These are phyloP conservation scores for Tubiluchus corallicola DNA, from an alignment of 2,888 invertebrate species.

Conservation along the genomic window DNA sequence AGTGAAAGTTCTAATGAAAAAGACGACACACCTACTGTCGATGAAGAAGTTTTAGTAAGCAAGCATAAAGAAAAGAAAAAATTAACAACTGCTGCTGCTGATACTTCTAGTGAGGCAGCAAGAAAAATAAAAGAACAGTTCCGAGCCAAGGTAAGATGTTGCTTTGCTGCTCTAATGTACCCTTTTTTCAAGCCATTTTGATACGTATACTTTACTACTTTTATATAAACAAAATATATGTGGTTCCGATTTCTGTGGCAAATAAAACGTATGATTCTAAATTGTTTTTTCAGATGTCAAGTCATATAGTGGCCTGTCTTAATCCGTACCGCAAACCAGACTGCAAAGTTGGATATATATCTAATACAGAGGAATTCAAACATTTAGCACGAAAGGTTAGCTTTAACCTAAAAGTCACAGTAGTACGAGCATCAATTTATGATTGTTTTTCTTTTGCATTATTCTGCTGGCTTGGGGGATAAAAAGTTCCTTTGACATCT, in stretches of 20 bases:
- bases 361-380: constrained; percentile 76
- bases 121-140: constrained; percentile 67
- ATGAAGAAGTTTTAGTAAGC: constrained; percentile 17
- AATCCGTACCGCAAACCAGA: constrained; percentile 70
- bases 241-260: too few species aligned
- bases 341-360: constrained; percentile 65
- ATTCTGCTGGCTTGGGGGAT: too few species aligned
- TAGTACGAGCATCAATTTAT: too few species aligned
- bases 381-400: constrained; percentile 72
- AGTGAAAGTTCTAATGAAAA: constrained; percentile 12
- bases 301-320: constrained; percentile 41
- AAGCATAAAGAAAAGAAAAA: constrained; percentile 16
- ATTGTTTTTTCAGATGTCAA: constrained; percentile 23
- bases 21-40: constrained; percentile 22
- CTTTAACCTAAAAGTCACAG: too few species aligned
- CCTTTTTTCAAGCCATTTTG: too few species aligned
- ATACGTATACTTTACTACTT: too few species aligned
- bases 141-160: constrained; percentile 47
- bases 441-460: too few species aligned
- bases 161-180: too few species aligned
- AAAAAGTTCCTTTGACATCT: too few species aligned
- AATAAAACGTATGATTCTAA: too few species aligned
- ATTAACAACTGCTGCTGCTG: constrained; percentile 6
- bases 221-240: too few species aligned
- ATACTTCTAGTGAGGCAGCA: constrained; percentile 35